Evolutionary conservation across 2,888 invertebrate species (phyloP).

Genomic region (Drosophila anomelani): DNA sequence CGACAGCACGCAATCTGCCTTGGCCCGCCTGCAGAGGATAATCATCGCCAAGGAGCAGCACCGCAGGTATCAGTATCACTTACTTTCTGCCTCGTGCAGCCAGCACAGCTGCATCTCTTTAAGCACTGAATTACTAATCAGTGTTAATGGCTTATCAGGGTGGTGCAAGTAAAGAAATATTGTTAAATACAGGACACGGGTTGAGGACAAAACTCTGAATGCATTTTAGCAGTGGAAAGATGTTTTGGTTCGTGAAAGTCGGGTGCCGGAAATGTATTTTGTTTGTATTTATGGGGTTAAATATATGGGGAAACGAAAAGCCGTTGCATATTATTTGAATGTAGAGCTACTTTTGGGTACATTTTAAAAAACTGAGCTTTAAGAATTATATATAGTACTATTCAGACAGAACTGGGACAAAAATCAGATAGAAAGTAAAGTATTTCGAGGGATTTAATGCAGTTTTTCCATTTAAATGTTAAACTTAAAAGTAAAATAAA

Average conservation of each 20-base stretch:
- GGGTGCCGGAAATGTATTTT: not conserved
- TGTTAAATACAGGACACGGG: not conserved
- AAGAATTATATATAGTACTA: too few relatives aligned
- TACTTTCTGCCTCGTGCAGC: slow-evolving; percentile 46
- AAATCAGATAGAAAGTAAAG: too few relatives aligned
- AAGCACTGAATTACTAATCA: slow-evolving; percentile 60
- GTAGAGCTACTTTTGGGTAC: not conserved
- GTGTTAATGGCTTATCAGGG: slow-evolving; percentile 63
- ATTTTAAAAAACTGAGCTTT: too few relatives aligned
- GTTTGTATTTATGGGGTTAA: not conserved
- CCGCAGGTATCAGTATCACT: slow-evolving; percentile 57
- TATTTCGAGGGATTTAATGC: too few relatives aligned
- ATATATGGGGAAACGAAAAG: not conserved
- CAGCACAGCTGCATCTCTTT: slow-evolving; percentile 37
- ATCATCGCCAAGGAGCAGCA: slow-evolving; percentile 35
- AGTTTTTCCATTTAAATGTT: too few relatives aligned
- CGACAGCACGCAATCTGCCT: slow-evolving; percentile 33
- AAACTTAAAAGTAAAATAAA: too few relatives aligned
- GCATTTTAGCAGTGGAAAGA: slow-evolving; percentile 8
- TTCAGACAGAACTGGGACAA: too few relatives aligned
- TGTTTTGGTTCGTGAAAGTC: slow-evolving; percentile 3
- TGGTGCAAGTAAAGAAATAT: slow-evolving; percentile 5
- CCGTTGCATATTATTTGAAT: not conserved
- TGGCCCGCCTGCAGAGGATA: slow-evolving; percentile 35
- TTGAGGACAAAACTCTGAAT: slow-evolving; percentile 6